Base-by-base conservation (phyloP, 2,888 invertebrate genomes). In the Hydropsyche betteni region DNA sequence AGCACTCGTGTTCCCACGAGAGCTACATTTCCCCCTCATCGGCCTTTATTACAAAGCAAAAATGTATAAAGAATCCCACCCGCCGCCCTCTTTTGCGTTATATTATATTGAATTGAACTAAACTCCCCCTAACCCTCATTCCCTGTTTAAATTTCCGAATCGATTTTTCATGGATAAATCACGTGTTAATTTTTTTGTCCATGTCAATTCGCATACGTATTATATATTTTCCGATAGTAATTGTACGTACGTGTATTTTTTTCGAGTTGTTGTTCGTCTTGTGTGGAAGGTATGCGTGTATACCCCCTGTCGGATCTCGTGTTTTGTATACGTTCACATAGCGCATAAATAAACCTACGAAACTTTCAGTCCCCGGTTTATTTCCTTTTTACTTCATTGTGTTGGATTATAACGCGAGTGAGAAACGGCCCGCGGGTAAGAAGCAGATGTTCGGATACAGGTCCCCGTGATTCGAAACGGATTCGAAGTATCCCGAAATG, bases 1-100 rank as follows among this genome's bases (percentile, higher is more conserved):
- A 64, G 34, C 50, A 44, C 10, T 44, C 33, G 10, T 14, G 69
- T 76, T 76, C 76, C 74, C 76, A 76, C 76, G 76, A 69, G 64
- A 38, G 12, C 68, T 34, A 36, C 24, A 44, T 44, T 34, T 64
- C 34, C 64, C 64, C 64, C 64, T 36, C 64, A 5, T 64, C 34
- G 14, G 14, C 14, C 8, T 58, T 58, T 24, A 24, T 58, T 24
- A 14, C 8, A 16, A 24, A 4, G 16, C 58, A 24, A 58, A 58
- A 58, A 24, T 58, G 5, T 14, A 24, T 16, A 58, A 58, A 58
- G 58, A 58, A 58, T 58, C 8, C 14, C 24, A 24, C 53, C 6
- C 16, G 5, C 58, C 24, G 58, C 24, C 24, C 16, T 16, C n/a
- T 53, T 8, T 12, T 14, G 53, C n/a, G 53, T 12, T 53, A 14